Conservation (phyloP, 2,797 vertebrate genomes). For the Tiaroga cobitis region DNA sequence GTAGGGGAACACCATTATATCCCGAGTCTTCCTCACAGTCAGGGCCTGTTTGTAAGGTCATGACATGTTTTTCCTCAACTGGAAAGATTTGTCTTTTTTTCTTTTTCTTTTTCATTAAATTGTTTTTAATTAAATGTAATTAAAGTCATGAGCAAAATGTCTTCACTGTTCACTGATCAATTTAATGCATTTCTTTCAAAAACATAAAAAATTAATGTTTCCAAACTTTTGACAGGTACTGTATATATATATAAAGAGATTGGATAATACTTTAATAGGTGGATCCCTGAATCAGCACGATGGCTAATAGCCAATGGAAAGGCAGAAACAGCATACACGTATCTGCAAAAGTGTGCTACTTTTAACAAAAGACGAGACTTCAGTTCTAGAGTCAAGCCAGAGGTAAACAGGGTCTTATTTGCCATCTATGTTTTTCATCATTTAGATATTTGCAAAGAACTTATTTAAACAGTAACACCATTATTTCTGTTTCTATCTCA, state of each 20-base stretch:
- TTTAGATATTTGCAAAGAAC: background rate
- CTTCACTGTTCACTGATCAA: too few species aligned
- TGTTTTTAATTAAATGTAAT: background rate
- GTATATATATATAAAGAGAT: background rate
- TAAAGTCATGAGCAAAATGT: too few species aligned
- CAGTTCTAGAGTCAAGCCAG: conserved; percentile 56
- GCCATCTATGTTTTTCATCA: background rate
- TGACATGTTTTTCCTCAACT: conserved; percentile 7
- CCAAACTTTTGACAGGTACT: too few species aligned
- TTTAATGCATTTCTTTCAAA: too few species aligned
- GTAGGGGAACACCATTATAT: conserved; percentile 72
- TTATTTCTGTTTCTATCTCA: conserved; percentile 56
- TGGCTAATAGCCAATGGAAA: conserved; percentile 75
- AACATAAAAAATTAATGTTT: too few species aligned
- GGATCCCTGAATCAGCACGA: conserved; percentile 79
- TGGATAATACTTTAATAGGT: conserved; percentile 62
- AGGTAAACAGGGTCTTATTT: conserved; percentile 60
- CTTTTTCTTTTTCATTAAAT: background rate
- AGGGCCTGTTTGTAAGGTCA: background rate
- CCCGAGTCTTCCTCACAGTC: background rate
- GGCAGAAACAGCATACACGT: conserved; percentile 67
- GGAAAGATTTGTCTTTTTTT: background rate
- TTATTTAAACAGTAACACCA: background rate
- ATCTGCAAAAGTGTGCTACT: conserved; percentile 72
- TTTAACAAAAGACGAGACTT: conserved; percentile 66